phyloP scores from a whole-genome alignment of 1,140 invertebrate genomes.

The Drosophila littoralis region DNA sequence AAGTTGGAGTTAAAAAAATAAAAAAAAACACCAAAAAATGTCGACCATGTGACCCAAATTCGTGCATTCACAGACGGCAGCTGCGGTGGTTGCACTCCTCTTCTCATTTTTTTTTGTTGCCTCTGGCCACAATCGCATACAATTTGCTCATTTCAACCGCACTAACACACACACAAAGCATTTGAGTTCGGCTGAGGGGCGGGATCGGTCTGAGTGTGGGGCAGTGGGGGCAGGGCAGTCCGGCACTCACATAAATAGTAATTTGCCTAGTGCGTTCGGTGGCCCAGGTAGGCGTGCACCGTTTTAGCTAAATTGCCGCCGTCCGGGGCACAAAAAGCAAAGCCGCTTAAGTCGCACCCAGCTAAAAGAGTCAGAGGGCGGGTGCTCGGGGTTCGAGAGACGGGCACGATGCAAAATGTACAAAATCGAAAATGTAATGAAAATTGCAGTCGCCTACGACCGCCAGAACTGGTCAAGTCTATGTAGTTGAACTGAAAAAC shows the following conservation, averaged over 20 bases:
- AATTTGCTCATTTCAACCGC: conserved; percentile 80
- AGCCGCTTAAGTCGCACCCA: conserved; percentile 75
- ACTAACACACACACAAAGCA: conserved; percentile 47
- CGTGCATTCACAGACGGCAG: conserved; percentile 46
- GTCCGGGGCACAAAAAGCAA: conserved; percentile 71
- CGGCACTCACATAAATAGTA: conserved; percentile 78
- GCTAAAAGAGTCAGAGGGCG: conserved; percentile 37
- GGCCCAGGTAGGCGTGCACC: conserved; percentile 78
- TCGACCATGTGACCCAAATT: conserved; percentile 76
- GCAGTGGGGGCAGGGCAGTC: conserved; percentile 19
- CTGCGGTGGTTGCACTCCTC: conserved; percentile 39
- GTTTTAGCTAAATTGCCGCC: conserved; percentile 81
- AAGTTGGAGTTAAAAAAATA: conserved; percentile 51
- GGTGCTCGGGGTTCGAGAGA: neutral
- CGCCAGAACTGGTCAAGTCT: conserved; percentile 51
- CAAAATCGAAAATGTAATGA: conserved; percentile 79
- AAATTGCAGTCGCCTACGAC: conserved; percentile 68
- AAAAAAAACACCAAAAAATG: conserved; percentile 41
- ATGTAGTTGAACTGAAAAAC: conserved; percentile 60
- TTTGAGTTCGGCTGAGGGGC: neutral
- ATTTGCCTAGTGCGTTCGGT: conserved; percentile 79
- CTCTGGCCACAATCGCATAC: conserved; percentile 71
- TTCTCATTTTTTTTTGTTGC: conserved; percentile 43
- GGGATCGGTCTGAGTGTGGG: neutral
- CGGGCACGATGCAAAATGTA: conserved; percentile 58